Evolutionary conservation across 2,888 invertebrate species (phyloP).

Genomic region (Tenthredo mesomela): DNA sequence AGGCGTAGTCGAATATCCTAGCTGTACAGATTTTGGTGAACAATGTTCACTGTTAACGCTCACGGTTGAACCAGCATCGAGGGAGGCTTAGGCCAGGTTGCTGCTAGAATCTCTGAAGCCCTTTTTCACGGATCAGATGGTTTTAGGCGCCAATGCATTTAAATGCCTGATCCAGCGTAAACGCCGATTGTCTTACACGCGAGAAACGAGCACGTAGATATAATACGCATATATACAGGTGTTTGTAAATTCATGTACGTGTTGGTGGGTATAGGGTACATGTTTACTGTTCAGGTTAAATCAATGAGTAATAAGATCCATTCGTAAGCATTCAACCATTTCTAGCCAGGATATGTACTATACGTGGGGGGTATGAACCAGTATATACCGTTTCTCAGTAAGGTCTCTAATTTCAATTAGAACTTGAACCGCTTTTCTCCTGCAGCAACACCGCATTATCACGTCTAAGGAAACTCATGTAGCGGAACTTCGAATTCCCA

Average conservation of each 20-base stretch:
- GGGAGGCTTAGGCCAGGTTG: background rate
- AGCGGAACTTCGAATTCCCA: background rate
- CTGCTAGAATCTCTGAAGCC: constrained; percentile 32
- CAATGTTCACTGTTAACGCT: constrained; percentile 44
- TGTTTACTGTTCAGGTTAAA: constrained; percentile 18
- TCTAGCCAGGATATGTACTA: background rate
- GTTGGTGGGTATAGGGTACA: background rate
- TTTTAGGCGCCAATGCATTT: constrained; percentile 49
- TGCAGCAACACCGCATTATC: background rate
- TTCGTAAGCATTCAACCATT: constrained; percentile 13
- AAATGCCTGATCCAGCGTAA: constrained; percentile 50
- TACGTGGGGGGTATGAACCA: background rate
- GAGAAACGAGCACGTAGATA: background rate
- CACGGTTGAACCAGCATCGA: constrained; percentile 16
- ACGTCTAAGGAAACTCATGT: background rate
- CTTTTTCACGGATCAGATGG: constrained; percentile 42
- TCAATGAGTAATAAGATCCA: constrained; percentile 18
- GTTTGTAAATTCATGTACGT: background rate
- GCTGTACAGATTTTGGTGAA: constrained; percentile 22
- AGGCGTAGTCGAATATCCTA: too few relatives aligned
- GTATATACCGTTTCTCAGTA: background rate
- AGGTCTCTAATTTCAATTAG: constrained; percentile 13
- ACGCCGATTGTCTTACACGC: constrained; percentile 41
- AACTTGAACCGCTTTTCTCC: background rate
- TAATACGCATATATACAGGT: background rate